Evolutionary conservation across 2,888 invertebrate species (phyloP), one percentile per base, ranked within the genome.

Genomic region (Campoplex nolae): DNA sequence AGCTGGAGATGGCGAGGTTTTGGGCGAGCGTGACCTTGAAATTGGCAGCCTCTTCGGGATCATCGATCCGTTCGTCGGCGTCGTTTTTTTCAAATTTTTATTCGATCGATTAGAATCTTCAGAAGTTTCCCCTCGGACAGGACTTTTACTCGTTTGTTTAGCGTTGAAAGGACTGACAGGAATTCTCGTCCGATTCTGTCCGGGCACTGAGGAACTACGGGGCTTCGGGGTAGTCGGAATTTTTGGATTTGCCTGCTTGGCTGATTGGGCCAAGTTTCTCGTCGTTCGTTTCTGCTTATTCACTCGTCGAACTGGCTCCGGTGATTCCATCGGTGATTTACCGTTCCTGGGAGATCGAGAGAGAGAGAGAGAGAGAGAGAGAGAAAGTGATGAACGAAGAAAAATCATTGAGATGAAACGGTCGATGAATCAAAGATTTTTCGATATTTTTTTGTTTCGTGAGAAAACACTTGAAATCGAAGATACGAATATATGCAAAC

Each of bases 181-280:
- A 35, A 54, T 73, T 77, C 48, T 74, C 23, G 18, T 42, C 8
- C 75, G n/a, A 16, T 2, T 82, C 9, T 54, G 82, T 35, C 84
- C 51, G 35, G 87, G 84, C 16, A 82, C 35, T 6, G 87, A 87
- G n/a, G 83, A 85, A 85, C 83, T 88, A 68, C 85, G 85, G 18
- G 85, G 56, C 77, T 74, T 85, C 56, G 76, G 35, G 74, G 82
- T 11, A 7, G 71, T 65, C 18, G 79, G 56, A 4, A 62, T 6
- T 65, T 82, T 84, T 0, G 23, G 32, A 35, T 32, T 76, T 48
- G 23, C 70, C 4, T 42, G 8, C 58, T 84, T 87, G 8, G 70
- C 7, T 11, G 65, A 2, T 16, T 54, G 0, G 23, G 54, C n/a
- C 65, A 45, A 35, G 42, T 82, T 87, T 28, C 38, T 42, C 8